A percentile compares a stretch with the other conserved stretches of the same genome.
Evolutionary conservation across 2,113 vertebrate genomes (phyloP).

Genomic region (Oncorhynchus clarkii): DNA sequence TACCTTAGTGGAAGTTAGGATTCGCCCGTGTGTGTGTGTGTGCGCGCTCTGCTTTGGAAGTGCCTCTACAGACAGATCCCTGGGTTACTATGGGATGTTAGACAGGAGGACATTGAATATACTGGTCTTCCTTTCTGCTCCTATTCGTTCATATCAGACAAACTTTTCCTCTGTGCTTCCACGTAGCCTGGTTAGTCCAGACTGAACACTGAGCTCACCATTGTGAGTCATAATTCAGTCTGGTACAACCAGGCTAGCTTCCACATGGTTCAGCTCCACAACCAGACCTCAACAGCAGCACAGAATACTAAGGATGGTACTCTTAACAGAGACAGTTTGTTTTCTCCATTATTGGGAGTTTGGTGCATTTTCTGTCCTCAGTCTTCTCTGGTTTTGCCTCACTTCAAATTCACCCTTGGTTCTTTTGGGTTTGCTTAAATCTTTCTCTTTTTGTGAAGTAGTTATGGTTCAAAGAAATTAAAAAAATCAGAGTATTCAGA

Average conservation of each 20-base stretch:
- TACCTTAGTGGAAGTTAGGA: too few species aligned
- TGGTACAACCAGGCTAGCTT: too few species aligned
- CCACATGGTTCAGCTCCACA: conserved; percentile 2
- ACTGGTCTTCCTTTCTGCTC: not conserved
- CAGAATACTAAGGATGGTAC: conserved; percentile 41
- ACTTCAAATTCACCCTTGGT: not conserved
- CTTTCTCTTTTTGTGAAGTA: not conserved
- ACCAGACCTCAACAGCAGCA: conserved; percentile 24
- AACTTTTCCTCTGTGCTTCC: conserved; percentile 25
- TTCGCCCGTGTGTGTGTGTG: not conserved
- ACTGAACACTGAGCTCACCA: not conserved
- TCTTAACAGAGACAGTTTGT: not conserved
- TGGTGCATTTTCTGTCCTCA: not conserved
- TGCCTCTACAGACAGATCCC: conserved; percentile 60
- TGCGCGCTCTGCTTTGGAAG: conserved; percentile 61
- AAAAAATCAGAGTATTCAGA: not conserved
- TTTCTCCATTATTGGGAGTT: too few species aligned
- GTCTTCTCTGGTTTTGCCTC: not conserved
- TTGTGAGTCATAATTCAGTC: too few species aligned
- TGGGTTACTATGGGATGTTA: conserved; percentile 18
- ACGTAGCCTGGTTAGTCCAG: conserved; percentile 2
- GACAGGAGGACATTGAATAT: conserved; percentile 33
- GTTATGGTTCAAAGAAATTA: not conserved
- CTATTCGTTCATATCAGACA: conserved; percentile 15
- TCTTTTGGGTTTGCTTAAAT: not conserved